These are phyloP conservation scores for Agrochola macilenta DNA, from an alignment of 2,888 invertebrate species.

Conservation along the genomic window DNA sequence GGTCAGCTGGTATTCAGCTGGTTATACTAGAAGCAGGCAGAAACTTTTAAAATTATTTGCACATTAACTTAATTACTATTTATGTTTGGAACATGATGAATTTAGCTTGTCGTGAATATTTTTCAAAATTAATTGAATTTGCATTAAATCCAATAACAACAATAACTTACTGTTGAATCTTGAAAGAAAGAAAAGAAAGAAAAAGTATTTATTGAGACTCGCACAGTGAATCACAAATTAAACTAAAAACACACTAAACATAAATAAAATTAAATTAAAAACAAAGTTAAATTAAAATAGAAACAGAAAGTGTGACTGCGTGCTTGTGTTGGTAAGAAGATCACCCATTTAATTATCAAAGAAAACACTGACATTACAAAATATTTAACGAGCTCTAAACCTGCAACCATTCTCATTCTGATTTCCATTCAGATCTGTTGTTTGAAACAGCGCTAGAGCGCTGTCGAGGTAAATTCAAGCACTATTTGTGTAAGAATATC, in stretches of 20 bases:
- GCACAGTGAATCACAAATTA: too few relatives aligned
- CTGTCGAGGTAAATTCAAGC: conserved; percentile 1
- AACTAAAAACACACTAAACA: too few relatives aligned
- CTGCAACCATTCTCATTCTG: background rate
- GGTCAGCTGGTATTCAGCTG: too few relatives aligned
- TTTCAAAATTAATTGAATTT: background rate
- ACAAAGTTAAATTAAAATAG: too few relatives aligned
- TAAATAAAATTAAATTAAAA: too few relatives aligned
- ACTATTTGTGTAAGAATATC: conserved; percentile 11
- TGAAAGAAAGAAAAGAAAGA: too few relatives aligned
- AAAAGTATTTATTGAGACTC: too few relatives aligned
- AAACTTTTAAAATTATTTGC: too few relatives aligned
- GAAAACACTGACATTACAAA: background rate
- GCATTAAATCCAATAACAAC: background rate
- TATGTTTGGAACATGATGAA: background rate
- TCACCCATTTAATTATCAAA: background rate
- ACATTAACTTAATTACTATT: background rate
- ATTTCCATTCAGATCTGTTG: background rate
- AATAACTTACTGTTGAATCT: background rate
- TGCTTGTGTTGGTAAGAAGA: background rate
- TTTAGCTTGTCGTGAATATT: background rate
- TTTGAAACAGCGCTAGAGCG: background rate
- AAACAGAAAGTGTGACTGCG: too few relatives aligned
- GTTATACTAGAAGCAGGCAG: too few relatives aligned
- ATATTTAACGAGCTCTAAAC: background rate